Evolutionary conservation across 2,888 invertebrate genomes (phyloP), one percentile per base, ranked within the genome.

Genomic region (Acrobasis suavella): DNA sequence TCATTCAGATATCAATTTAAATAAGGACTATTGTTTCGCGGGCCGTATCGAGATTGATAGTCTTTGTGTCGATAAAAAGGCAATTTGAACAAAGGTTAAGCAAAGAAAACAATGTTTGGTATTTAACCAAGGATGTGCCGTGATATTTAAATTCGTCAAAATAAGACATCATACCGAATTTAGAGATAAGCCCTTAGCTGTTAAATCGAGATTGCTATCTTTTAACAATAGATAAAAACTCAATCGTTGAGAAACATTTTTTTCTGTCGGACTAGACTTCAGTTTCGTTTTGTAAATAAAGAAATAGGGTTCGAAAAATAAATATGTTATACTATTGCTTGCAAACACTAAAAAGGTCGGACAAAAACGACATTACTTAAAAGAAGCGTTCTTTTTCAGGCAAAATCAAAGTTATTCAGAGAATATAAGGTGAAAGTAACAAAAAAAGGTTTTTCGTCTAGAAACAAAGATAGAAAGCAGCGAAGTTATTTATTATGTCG

Each of bases 191-290:
- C 38, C 42, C 14, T 54, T n/a, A 16, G 73, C 42, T 75, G 78
- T 72, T 72, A 77, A 81, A 71, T 72, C 65, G 70, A 73, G 82
- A 86, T 83, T 77, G 72, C 80, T 83, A 85, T 85, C 78, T 69
- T 73, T 83, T 84, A 83, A 74, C 74, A 77, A 75, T 46, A 7
- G 46, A 46, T 46, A 46, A 1, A 46, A 46, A 46, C 14, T 46
- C 46, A 14, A 46, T 12, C 2, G n/a, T 2, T 16, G 10, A 39
- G 9, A 10, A 5, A 51, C 2, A 9, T 9, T 16, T 17, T n/a
- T 50, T 51, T 51, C 17, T 17, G 1, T 51, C 12, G 10, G 17
- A 51, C 5, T 51, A 51, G 7, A 51, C 17, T 17, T 17, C 7
- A 9, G 12, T 51, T 51, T 22, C 1, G 46, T n/a, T 42, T 46